Conservation (phyloP, 2,888 invertebrate species). For the Xestia c-nigrum region DNA sequence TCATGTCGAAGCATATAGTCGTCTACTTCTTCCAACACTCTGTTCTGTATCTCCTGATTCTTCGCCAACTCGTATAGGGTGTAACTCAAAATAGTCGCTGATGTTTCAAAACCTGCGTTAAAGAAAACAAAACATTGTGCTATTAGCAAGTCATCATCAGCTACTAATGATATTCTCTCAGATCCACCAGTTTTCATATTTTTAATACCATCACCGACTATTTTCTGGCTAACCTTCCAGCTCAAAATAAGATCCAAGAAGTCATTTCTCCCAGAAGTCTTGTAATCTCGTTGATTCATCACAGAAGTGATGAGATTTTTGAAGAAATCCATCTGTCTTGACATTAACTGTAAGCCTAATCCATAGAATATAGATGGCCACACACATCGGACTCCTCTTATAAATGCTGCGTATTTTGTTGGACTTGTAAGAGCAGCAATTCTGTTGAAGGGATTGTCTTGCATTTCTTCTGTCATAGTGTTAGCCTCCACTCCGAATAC, state of each 20-base stretch:
- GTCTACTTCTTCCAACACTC: constrained; percentile 52
- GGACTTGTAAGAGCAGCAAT: constrained; percentile 67
- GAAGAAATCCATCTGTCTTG: constrained; percentile 69
- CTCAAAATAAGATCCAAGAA: constrained; percentile 76
- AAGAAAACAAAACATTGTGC: constrained; percentile 64
- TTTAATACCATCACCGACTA: constrained; percentile 72
- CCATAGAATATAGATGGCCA: constrained; percentile 74
- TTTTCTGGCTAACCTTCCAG: constrained; percentile 69
- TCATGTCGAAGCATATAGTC: constrained; percentile 43
- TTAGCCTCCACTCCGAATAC: constrained; percentile 64
- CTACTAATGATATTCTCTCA: constrained; percentile 41
- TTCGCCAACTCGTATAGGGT: constrained; percentile 58
- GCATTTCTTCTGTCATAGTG: constrained; percentile 62
- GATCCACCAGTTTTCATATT: constrained; percentile 58
- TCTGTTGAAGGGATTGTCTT: constrained; percentile 68
- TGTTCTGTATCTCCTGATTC: constrained; percentile 43
- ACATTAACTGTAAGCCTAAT: constrained; percentile 65
- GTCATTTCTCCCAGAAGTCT: constrained; percentile 71
- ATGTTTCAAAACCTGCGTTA: constrained; percentile 64
- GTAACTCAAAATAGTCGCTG: constrained; percentile 50
- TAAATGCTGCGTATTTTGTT: constrained; percentile 56
- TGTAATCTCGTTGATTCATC: constrained; percentile 68
- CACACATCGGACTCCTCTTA: constrained; percentile 58
- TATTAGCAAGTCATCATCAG: constrained; percentile 54
- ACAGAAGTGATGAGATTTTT: constrained; percentile 67